Evolutionary conservation across 1,140 invertebrate species (phyloP), one percentile per base, ranked within the genome.

Genomic region (Neodiprion pinetum): DNA sequence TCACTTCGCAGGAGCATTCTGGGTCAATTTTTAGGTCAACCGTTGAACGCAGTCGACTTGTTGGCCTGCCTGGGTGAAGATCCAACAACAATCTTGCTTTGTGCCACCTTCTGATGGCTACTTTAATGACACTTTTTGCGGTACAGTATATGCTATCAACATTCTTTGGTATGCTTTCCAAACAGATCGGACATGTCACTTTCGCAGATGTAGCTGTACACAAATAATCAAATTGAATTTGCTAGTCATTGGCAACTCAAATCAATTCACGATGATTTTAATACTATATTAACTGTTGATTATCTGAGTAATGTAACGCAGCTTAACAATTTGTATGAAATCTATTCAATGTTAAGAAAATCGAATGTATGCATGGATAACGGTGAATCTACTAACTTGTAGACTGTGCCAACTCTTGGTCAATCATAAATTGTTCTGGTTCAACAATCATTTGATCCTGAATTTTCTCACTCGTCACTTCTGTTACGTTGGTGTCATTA

Each of bases 141-240:
- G 78, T 81, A 72, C 87, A 89, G 72, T 83, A 85, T 14, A 84
- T 65, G 12, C 85, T 74, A 1, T 80, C 81, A 12, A 88, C 78
- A 53, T 88, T 80, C 12, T 71, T 48, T 1, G 86, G 86, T 28
- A 86, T 75, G 48, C 81, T 76, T 11, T 86, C 81, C 23, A 75
- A 74, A 74, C 87, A 88, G 23, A 82, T 74, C 23, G 87, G 87
- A 77, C 87, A 88, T 47, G 68, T 72, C 7, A 28, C 14, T 11
- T 66, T 50, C 17, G 48, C 23, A 17, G 50, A 47, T 74, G 11
- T 4, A 17, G 67, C 12, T 14, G 48, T 71, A 74, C 23, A 48
- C 17, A 48, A 67, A 67, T 21, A 67, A 73, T 40, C 3, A 67
- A 73, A 28, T 40, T 40, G 28, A 40, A 40, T 40, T 40, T 40